Conservation (phyloP, 2,113 vertebrate genomes). For the Bos javanicus region DNA sequence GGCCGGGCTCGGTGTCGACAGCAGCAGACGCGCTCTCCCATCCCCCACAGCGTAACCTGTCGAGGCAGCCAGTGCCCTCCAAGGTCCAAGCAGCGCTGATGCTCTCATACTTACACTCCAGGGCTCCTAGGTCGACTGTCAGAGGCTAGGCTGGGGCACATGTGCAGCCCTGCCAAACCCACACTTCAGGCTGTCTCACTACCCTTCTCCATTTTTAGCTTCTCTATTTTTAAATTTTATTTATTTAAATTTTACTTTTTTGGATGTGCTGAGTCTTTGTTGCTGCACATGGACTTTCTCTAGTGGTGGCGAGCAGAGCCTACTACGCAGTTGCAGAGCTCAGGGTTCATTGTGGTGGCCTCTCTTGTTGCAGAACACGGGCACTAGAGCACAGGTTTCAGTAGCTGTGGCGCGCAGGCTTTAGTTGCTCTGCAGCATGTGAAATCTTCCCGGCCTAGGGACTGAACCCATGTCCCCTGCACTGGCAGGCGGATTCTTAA, state of each 20-base stretch:
- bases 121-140: not conserved
- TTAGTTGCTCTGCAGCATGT: not conserved
- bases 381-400: not conserved
- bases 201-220: not conserved
- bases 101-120: not conserved
- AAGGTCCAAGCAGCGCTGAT: accelerated
- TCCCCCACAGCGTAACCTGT: not conserved
- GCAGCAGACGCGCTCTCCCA: not conserved
- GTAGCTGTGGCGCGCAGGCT: not conserved
- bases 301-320: not conserved
- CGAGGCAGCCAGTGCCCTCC: not conserved
- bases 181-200: not conserved
- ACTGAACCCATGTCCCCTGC: not conserved
- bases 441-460: not conserved
- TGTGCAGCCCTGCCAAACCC: not conserved
- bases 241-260: not conserved
- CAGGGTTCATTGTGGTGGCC: not conserved
- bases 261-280: not conserved
- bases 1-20: not conserved
- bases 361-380: not conserved
- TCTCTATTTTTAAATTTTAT: not conserved
- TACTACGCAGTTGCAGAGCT: not conserved
- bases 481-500: not conserved
- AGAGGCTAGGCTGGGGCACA: not conserved
- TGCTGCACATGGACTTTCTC: not conserved